Evolutionary conservation across 2,888 invertebrate genomes (phyloP), one percentile per base, ranked within the genome.

Genomic region (Chalcis sispes): DNA sequence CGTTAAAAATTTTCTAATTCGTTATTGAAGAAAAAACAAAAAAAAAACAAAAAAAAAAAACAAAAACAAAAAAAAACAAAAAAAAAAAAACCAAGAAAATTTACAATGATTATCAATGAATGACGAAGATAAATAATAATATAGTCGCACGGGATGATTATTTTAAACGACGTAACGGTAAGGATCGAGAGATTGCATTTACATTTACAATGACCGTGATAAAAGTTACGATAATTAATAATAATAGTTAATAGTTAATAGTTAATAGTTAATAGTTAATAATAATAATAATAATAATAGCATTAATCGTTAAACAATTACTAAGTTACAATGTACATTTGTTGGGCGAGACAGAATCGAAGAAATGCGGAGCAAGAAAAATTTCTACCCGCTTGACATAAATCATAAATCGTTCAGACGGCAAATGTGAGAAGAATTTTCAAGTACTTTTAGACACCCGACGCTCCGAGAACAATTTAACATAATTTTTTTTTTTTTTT

Each of bases 121-220:
- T 54, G 59, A 52, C 42, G 29, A 10, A 64, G 67, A 74, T 74
- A 72, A 72, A 77, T 77, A 58, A 66, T 66, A 50, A 58, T 32
- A 32, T 13, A 42, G 15, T 48, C 61, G 67, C 62, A 64, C 56
- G 52, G 46, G 65, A 78, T 77, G 71, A n/a, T n/a, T 78, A 75
- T 73, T 62, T 15, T 75, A 54, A 25, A 59, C 40, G 64, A 23
- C 65, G 65, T 40, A 67, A 58, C 29, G 48, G 59, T 65, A 70
- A 61, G 70, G 62, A 71, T 67, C 71, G 27, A 67, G 73, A 71
- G 23, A 74, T 74, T 69, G 69, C 46, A 67, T 74, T 71, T 46
- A 77, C 74, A 77, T 77, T 77, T 67, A 73, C 71, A 77, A 67
- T 73, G 42, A 75, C 42, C 40, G 61, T 50, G 36, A 59, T 7